Conservation (phyloP, 2,888 invertebrate species). For the Mystacides longicornis region DNA sequence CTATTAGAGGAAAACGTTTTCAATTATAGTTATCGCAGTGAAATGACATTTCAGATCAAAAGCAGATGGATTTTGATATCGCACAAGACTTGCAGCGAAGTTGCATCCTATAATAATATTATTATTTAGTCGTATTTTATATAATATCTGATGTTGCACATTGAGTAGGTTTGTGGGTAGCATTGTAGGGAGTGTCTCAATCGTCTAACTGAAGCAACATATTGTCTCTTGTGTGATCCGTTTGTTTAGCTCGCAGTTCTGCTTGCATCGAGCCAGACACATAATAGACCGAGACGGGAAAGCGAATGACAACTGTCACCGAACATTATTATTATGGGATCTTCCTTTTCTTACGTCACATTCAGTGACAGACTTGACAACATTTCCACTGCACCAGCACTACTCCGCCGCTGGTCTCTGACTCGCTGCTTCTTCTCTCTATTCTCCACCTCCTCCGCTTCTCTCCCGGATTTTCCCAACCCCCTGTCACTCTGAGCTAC, state of each 20-base stretch:
- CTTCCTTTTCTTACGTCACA: slow-evolving; percentile 32
- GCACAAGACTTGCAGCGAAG: not conserved
- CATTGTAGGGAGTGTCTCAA: not conserved
- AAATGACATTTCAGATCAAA: not conserved
- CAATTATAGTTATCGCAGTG: not conserved
- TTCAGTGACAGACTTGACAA: slow-evolving; percentile 24
- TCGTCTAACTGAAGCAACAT: not conserved
- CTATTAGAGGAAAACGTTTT: slow-evolving; percentile 1
- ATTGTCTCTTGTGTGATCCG: not conserved
- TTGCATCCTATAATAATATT: not conserved
- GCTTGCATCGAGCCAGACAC: slow-evolving; percentile 7
- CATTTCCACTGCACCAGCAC: not conserved
- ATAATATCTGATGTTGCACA: not conserved
- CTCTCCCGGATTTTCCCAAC: not conserved
- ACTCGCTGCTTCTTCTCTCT: not conserved
- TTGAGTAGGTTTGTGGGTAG: not conserved
- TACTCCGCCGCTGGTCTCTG: not conserved
- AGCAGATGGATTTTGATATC: not conserved
- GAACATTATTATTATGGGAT: slow-evolving; percentile 37
- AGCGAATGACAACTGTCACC: slow-evolving; percentile 39
- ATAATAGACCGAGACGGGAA: slow-evolving; percentile 22
- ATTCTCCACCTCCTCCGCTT: not conserved
- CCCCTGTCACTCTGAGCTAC: not conserved
- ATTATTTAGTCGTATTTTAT: not conserved
- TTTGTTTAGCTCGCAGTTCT: not conserved